A percentile compares a stretch with the other conserved stretches of the same genome.
Conservation (phyloP, 2,113 vertebrate species). For the Electrona antarctica region DNA sequence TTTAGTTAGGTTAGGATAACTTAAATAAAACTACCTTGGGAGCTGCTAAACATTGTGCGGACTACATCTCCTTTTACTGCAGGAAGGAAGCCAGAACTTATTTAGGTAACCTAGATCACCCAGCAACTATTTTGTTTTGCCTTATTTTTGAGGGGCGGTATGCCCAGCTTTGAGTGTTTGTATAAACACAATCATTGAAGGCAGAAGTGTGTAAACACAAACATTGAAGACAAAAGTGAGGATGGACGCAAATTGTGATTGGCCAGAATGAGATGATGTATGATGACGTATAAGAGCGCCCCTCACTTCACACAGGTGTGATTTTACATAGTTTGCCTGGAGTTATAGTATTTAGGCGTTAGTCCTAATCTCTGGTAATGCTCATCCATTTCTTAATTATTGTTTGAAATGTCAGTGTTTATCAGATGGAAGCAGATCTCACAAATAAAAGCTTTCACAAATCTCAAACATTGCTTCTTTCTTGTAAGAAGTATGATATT, state of each 20-base stretch:
- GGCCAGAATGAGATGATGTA: too few relatives aligned
- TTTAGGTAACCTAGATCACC: slow-evolving; percentile 55
- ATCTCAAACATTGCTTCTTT: slow-evolving; percentile 63
- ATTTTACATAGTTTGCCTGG: slow-evolving; percentile 35
- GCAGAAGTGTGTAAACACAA: too few relatives aligned
- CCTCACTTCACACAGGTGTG: too few relatives aligned
- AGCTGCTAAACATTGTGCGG: slow-evolving; percentile 1
- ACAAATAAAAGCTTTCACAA: slow-evolving; percentile 53
- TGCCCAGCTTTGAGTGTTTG: too few relatives aligned
- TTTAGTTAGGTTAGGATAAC: too few relatives aligned
- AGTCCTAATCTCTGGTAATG: slow-evolving; percentile 59
- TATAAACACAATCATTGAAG: too few relatives aligned
- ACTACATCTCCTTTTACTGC: background rate
- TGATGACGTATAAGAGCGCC: too few relatives aligned
- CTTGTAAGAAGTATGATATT: background rate
- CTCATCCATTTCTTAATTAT: slow-evolving; percentile 63
- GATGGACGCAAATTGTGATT: too few relatives aligned
- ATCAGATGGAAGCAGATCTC: slow-evolving; percentile 67
- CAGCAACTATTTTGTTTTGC: slow-evolving; percentile 55
- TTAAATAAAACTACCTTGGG: too few relatives aligned
- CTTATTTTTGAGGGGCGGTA: slow-evolving; percentile 22
- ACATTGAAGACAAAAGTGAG: too few relatives aligned
- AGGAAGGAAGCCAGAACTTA: slow-evolving; percentile 27
- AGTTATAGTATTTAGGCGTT: slow-evolving; percentile 18
- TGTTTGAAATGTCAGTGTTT: slow-evolving; percentile 44